phyloP scores from a whole-genome alignment of 2,888 invertebrate genomes.

The Electrophaes corylata region DNA sequence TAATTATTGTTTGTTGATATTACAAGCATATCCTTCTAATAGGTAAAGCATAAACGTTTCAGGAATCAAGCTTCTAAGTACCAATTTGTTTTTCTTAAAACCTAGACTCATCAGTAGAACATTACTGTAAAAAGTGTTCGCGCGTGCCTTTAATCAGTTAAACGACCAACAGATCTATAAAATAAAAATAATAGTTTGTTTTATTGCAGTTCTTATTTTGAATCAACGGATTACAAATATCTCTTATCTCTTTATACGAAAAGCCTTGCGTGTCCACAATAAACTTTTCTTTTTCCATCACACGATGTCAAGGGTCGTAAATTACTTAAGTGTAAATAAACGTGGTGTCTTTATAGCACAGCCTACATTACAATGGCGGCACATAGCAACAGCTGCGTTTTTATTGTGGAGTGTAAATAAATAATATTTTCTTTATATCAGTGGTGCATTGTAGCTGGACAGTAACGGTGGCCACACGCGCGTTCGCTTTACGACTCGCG shows the following conservation, averaged over 20 bases:
- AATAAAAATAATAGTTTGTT: conserved; percentile 8
- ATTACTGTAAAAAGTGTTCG: neutral
- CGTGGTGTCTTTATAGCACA: conserved; percentile 52
- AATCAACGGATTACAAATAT: conserved; percentile 4
- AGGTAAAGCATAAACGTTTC: neutral
- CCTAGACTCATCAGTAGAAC: conserved; percentile 1
- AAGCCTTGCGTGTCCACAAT: conserved; percentile 33
- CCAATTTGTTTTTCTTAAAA: neutral
- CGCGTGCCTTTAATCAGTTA: neutral
- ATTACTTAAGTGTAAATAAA: conserved; percentile 60
- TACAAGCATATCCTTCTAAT: conserved; percentile 14
- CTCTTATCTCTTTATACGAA: conserved; percentile 23
- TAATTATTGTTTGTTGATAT: conserved; percentile 62
- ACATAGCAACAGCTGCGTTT: conserved; percentile 69
- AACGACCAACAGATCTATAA: conserved; percentile 6
- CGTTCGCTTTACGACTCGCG: conserved; percentile 63
- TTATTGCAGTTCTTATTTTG: conserved; percentile 18
- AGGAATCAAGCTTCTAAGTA: neutral
- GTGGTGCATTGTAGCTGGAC: conserved; percentile 76
- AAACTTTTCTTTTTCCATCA: conserved; percentile 50
- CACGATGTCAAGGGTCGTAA: conserved; percentile 49
- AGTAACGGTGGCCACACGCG: conserved; percentile 80
- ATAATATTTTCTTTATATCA: conserved; percentile 84
- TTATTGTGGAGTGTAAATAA: conserved; percentile 79
- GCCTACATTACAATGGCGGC: conserved; percentile 66